Conservation (phyloP, 2,888 invertebrate species). For the Byasa hedistus region DNA sequence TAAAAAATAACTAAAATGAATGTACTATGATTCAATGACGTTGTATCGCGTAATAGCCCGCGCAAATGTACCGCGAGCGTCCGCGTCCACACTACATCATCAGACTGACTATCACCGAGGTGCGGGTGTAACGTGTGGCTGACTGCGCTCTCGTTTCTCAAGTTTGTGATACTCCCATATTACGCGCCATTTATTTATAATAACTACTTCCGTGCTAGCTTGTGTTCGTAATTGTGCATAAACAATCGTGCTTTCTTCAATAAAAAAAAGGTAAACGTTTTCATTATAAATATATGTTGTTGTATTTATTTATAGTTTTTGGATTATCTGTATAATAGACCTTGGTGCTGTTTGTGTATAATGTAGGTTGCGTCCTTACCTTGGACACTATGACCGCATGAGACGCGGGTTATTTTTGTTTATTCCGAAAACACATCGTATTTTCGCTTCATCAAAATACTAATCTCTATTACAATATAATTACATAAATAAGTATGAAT, state of each 20-base stretch:
- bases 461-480: neutral
- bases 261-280: neutral
- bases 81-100: constrained; percentile 21
- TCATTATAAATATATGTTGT: constrained; percentile 1
- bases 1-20: neutral
- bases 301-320: constrained; percentile 16
- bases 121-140: constrained; percentile 38
- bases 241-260: constrained; percentile 9
- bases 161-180: constrained; percentile 29
- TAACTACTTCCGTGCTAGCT: constrained; percentile 6
- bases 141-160: constrained; percentile 31
- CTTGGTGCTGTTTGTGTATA: constrained; percentile 70
- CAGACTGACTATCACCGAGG: constrained; percentile 41
- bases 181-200: constrained; percentile 26
- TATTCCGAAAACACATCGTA: constrained; percentile 50
- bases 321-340: constrained; percentile 38
- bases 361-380: constrained; percentile 73
- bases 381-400: constrained; percentile 63
- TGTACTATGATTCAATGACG: neutral
- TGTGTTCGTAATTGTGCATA: constrained; percentile 23
- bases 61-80: constrained; percentile 9
- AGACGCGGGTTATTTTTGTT: constrained; percentile 70
- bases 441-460: constrained; percentile 34
- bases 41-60: constrained; percentile 4
- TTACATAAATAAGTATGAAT: neutral